Base-by-base conservation (phyloP, 1,140 invertebrate genomes). In the Pseudomyrmex concolor region DNA sequence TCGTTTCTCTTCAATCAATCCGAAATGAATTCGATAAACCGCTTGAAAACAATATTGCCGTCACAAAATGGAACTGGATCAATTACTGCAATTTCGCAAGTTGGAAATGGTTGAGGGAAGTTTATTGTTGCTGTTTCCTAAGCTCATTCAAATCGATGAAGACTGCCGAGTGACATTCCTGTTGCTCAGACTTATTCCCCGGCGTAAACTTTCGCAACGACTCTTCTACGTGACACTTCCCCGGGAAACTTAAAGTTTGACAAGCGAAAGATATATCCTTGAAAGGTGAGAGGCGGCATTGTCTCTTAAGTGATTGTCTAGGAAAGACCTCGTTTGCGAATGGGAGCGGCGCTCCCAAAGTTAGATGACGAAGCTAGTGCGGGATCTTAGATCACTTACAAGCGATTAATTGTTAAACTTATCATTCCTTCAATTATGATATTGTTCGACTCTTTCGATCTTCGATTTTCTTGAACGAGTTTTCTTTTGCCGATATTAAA, bases 201-300 rank as follows among this genome's bases (percentile, higher is more conserved):
- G 34, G 50, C n/a, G 50, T 48, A 54, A 72, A 76, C 22, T 70
- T 67, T 54, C 50, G 34, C 67, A 74, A 82, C 60, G 78, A 74
- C 50, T 19, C 45, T 22, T 63, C 71, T 60, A 62, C 10, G 64
- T 51, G 63, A 50, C 71, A 54, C 55, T 84, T 78, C 60, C 54
- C 17, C 59, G 63, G 25, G n/a, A 64, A 55, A 74, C 48, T 82
- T 82, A 51, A 63, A 64, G 50, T 86, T 81, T 63, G 70, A 60
- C 68, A 80, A 80, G 64, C 54, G 48, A 59, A 73, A 82, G 78
- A 82, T 74, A 74, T 74, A 82, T 82, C 57, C 57, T 72, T 73
- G 70, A 82, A 82, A 82, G 78, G 57, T 82, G 78, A 82, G 59
- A 74, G 60, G 70, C 78, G 68, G 57, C 78, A 74, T 51, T 73